These are phyloP conservation scores for Cryptocephalus moraei DNA, from an alignment of 2,888 invertebrate species.

Conservation along the genomic window DNA sequence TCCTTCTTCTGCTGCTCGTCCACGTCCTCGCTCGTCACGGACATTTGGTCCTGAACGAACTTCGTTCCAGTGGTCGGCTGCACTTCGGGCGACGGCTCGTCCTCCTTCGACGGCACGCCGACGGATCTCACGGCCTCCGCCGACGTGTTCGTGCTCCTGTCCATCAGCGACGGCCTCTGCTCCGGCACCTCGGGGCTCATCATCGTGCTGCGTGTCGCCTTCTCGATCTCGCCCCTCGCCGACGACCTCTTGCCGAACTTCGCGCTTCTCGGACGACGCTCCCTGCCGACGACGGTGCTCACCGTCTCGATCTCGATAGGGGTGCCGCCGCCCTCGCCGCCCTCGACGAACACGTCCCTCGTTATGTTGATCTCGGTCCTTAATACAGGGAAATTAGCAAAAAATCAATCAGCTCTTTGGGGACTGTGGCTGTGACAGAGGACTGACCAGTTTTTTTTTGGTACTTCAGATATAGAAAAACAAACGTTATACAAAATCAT, in stretches of 20 bases:
- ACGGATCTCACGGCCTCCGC: conserved; percentile 13
- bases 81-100: not conserved
- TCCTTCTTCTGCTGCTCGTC: conserved; percentile 27
- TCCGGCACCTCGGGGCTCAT: not conserved
- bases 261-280: conserved; percentile 27
- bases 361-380: conserved; percentile 29
- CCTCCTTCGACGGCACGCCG: not conserved
- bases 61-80: not conserved
- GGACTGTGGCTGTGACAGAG: no score
- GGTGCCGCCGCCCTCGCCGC: conserved; percentile 5
- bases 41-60: conserved; percentile 21
- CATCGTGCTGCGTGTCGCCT: conserved; percentile 1
- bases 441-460: no score
- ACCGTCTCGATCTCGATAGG: not conserved
- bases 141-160: conserved; percentile 22
- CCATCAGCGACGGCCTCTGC: conserved; percentile 4
- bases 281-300: conserved; percentile 12
- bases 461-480: no score
- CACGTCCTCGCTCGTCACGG: conserved; percentile 30
- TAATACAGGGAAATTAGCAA: no score
- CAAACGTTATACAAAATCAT: no score
- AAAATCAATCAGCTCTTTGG: no score
- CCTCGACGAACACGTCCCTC: conserved; percentile 22
- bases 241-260: conserved; percentile 21
- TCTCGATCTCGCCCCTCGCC: conserved; percentile 11